These are phyloP conservation scores for Sapajus apella DNA, from an alignment of 2,113 vertebrate genomes.

Conservation along the genomic window DNA sequence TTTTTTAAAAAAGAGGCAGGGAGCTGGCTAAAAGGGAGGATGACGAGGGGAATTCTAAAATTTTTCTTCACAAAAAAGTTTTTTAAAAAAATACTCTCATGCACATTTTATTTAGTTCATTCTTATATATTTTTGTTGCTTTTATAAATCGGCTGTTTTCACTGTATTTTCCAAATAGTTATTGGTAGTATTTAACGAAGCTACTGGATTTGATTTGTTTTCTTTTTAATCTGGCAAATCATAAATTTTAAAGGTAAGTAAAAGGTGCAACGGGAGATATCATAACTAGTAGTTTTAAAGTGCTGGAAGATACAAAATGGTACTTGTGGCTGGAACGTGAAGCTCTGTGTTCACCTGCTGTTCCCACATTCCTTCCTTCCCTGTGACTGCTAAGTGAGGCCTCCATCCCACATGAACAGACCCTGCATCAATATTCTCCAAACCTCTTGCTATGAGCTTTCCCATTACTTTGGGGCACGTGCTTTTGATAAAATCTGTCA, in stretches of 20 bases:
- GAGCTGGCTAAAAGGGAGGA: not conserved
- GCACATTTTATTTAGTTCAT: not conserved
- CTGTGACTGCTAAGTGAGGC: rapidly evolving
- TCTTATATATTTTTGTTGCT: not conserved
- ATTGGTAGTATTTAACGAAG: not conserved
- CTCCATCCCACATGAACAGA: not conserved
- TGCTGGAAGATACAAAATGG: not conserved
- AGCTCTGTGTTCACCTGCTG: not conserved
- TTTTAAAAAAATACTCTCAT: not conserved
- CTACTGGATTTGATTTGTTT: not conserved
- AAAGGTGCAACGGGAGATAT: not conserved
- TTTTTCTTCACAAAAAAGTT: not conserved
- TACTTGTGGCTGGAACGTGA: not conserved
- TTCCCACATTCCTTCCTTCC: not conserved
- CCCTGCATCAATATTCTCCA: not conserved
- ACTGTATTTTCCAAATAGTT: not conserved
- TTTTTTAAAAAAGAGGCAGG: not conserved
- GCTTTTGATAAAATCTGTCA: not conserved
- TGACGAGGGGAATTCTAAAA: not conserved
- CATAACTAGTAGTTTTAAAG: not conserved
- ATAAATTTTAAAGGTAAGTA: constrained; percentile 15
- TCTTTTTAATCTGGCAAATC: not conserved
- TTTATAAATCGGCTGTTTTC: not conserved
- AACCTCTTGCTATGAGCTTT: not conserved
- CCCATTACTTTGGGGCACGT: not conserved